Evolutionary conservation across 2,888 invertebrate genomes (phyloP).

Genomic region (Phytoseiulus persimilis): DNA sequence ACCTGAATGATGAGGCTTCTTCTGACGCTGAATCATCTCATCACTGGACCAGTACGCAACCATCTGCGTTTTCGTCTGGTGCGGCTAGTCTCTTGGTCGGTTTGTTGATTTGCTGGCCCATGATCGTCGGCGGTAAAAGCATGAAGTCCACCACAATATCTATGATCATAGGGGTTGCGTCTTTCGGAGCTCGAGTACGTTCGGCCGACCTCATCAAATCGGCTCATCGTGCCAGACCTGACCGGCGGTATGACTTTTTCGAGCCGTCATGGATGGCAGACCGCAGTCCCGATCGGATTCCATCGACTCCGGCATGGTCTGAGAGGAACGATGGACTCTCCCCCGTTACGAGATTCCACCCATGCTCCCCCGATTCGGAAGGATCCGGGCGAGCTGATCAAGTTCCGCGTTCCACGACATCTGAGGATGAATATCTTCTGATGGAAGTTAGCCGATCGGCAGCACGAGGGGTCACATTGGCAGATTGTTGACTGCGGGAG

Average conservation of each 20-base stretch:
- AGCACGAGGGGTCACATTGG: background rate
- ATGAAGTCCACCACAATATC: background rate
- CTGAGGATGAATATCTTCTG: background rate
- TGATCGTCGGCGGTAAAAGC: background rate
- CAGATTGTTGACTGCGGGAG: background rate
- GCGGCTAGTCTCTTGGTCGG: background rate
- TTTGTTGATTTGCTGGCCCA: background rate
- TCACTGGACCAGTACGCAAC: background rate
- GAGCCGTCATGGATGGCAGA: no score
- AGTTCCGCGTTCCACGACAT: background rate
- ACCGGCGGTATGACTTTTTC: background rate
- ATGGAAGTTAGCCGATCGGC: background rate
- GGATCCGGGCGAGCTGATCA: background rate
- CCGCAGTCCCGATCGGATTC: background rate
- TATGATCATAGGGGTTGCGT: background rate
- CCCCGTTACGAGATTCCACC: no score
- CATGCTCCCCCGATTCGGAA: no score
- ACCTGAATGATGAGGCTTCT: background rate
- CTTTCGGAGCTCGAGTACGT: background rate
- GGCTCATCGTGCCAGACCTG: background rate
- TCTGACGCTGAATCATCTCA: background rate
- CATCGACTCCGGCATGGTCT: no score
- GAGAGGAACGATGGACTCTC: no score
- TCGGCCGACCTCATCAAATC: background rate
- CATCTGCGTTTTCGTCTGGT: background rate